phyloP scores from a whole-genome alignment of 2,888 invertebrate genomes.

The Luperina testacea region DNA sequence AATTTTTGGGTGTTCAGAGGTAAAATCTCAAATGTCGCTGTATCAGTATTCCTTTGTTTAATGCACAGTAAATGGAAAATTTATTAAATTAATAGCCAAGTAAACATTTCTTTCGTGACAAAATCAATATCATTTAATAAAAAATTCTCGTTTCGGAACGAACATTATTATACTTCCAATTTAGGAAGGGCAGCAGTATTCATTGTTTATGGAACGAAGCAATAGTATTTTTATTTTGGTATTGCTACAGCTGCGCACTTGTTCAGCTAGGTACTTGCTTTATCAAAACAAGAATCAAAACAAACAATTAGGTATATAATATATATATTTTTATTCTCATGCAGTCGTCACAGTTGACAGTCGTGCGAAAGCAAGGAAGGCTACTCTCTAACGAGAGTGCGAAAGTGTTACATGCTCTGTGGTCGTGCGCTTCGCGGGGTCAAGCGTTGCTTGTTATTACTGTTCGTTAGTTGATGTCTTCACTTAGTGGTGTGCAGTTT shows the following conservation, averaged over 20 bases:
- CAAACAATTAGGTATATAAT: conserved; percentile 52
- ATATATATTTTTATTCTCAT: conserved; percentile 42
- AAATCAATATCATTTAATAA: conserved; percentile 10
- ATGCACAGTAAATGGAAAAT: not conserved
- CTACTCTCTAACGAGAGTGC: too few relatives aligned
- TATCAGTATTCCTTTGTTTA: not conserved
- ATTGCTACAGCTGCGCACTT: conserved; percentile 50
- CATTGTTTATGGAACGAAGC: not conserved
- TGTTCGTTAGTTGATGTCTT: conserved; percentile 53
- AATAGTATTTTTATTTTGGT: conserved; percentile 29
- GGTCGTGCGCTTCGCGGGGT: conserved; percentile 49
- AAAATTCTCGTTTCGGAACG: conserved; percentile 47
- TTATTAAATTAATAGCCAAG: not conserved
- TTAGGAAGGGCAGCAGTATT: not conserved
- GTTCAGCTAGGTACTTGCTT: conserved; percentile 26
- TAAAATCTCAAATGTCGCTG: not conserved
- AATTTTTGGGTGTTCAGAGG: not conserved
- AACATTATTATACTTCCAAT: conserved; percentile 45
- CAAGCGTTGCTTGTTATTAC: conserved; percentile 26
- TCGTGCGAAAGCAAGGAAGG: too few relatives aligned
- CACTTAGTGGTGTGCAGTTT: conserved; percentile 64
- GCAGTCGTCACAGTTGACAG: not conserved
- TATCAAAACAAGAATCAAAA: conserved; percentile 67
- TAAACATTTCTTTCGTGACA: not conserved
- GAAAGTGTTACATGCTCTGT: too few relatives aligned